phyloP scores from a whole-genome alignment of 2,113 vertebrate genomes.

The Crotalus helleri region DNA sequence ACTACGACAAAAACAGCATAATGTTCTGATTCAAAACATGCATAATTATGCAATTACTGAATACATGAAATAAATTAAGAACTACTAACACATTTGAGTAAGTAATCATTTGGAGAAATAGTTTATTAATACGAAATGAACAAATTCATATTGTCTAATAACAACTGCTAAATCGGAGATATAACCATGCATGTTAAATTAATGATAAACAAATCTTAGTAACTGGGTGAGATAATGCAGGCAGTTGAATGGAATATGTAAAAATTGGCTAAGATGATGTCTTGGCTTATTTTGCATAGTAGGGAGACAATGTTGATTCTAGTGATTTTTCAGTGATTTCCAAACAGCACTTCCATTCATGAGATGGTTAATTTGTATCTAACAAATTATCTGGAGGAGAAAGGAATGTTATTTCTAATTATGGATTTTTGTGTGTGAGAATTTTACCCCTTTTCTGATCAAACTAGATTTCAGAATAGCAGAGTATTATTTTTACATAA shows the following conservation, averaged over 20 bases:
- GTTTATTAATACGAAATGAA: background rate
- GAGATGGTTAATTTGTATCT: background rate
- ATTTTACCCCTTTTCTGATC: background rate
- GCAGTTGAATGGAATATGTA: background rate
- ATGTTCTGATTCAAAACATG: slow-evolving; percentile 1
- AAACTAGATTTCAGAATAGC: background rate
- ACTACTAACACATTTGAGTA: background rate
- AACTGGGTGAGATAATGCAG: background rate
- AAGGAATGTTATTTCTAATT: background rate
- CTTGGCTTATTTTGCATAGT: background rate
- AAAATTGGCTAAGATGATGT: background rate
- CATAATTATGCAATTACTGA: background rate
- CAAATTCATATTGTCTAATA: background rate
- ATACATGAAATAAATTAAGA: background rate
- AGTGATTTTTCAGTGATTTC: background rate
- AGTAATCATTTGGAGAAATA: background rate
- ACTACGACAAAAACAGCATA: background rate
- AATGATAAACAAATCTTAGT: background rate
- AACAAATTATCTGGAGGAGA: background rate
- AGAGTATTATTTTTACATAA: background rate
- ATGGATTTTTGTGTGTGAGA: background rate
- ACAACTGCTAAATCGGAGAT: background rate
- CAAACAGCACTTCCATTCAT: background rate
- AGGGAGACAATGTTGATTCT: background rate
- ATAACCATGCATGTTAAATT: background rate